A percentile compares a stretch with the other conserved stretches of the same genome.
Evolutionary conservation across 2,888 invertebrate species (phyloP).

Genomic region (Ophioninae sp.): DNA sequence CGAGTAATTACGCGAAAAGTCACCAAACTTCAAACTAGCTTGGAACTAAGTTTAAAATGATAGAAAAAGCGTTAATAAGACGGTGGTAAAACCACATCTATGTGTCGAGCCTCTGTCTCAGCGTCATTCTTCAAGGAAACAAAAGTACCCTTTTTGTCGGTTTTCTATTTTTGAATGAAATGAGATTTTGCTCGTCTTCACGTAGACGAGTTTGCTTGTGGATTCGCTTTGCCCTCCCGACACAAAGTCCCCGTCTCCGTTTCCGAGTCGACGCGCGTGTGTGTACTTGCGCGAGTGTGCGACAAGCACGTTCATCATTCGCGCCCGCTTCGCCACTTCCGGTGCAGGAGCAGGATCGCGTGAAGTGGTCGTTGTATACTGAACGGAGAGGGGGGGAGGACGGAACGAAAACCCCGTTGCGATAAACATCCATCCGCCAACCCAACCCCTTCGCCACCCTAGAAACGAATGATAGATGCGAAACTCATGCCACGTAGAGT

Average conservation of each 20-base stretch:
- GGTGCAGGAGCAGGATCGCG: constrained; percentile 32
- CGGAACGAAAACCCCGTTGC: constrained; percentile 43
- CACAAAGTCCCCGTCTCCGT: constrained; percentile 15
- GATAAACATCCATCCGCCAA: constrained; percentile 47
- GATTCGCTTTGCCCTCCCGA: constrained; percentile 39
- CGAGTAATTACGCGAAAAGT: too few species aligned
- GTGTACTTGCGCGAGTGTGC: background rate
- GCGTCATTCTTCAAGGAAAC: background rate
- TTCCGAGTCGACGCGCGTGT: background rate
- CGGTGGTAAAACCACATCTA: background rate
- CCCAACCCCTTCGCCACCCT: constrained; percentile 13
- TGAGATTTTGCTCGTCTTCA: constrained; percentile 27
- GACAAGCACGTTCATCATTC: constrained; percentile 58
- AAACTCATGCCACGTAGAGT: constrained; percentile 42
- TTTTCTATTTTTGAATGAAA: background rate
- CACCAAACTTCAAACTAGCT: too few species aligned
- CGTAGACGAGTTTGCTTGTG: constrained; percentile 49
- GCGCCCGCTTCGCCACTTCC: constrained; percentile 48
- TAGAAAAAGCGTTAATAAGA: too few species aligned
- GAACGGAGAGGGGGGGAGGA: constrained; percentile 17
- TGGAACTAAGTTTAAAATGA: too few species aligned
- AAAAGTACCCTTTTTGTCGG: background rate
- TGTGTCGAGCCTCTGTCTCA: background rate
- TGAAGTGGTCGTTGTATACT: constrained; percentile 9
- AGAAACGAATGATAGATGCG: constrained; percentile 60